These are phyloP conservation scores for Chloropsis hardwickii DNA, from an alignment of 2,113 vertebrate genomes.

Conservation along the genomic window DNA sequence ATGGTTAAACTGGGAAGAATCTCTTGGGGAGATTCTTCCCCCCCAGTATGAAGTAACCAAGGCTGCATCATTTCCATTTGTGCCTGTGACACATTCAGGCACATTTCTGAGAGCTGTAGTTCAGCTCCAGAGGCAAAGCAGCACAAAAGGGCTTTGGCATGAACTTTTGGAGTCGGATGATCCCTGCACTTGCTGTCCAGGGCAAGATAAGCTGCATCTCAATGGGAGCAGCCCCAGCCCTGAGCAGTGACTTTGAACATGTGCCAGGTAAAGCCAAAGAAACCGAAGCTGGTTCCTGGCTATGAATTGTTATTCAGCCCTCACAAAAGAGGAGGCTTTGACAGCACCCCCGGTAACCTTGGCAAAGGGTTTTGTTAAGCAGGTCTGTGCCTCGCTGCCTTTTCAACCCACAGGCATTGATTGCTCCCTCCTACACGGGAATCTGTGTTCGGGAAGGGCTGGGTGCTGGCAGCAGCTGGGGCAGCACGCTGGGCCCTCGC, in stretches of 20 bases:
- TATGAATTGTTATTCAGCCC: slow-evolving; percentile 50
- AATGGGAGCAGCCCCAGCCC: slow-evolving; percentile 2
- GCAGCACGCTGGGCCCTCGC: slow-evolving; percentile 37
- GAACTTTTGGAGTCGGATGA: not conserved
- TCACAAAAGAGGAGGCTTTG: slow-evolving; percentile 52
- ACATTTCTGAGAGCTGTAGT: not conserved
- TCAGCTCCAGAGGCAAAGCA: not conserved
- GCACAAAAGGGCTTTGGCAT: slow-evolving; percentile 20
- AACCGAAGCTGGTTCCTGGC: slow-evolving; percentile 18
- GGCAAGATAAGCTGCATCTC: slow-evolving; percentile 40
- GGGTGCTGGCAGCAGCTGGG: slow-evolving; percentile 39
- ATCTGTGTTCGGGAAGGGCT: slow-evolving; percentile 1
- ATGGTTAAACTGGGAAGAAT: not conserved
- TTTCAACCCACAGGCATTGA: slow-evolving; percentile 55
- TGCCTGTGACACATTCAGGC: not conserved
- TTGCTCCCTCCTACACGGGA: slow-evolving; percentile 41
- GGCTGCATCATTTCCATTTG: not conserved
- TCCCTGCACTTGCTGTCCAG: not conserved
- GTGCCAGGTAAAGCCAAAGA: slow-evolving; percentile 56
- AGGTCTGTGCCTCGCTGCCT: slow-evolving; percentile 44
- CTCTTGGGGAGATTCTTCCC: not conserved
- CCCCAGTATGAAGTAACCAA: not conserved
- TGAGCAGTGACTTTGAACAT: slow-evolving; percentile 48
- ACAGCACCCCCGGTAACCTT: slow-evolving; percentile 55
- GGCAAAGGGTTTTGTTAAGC: slow-evolving; percentile 64